These are phyloP conservation scores for Amiota communis DNA, from an alignment of 2,888 invertebrate species.

Conservation along the genomic window DNA sequence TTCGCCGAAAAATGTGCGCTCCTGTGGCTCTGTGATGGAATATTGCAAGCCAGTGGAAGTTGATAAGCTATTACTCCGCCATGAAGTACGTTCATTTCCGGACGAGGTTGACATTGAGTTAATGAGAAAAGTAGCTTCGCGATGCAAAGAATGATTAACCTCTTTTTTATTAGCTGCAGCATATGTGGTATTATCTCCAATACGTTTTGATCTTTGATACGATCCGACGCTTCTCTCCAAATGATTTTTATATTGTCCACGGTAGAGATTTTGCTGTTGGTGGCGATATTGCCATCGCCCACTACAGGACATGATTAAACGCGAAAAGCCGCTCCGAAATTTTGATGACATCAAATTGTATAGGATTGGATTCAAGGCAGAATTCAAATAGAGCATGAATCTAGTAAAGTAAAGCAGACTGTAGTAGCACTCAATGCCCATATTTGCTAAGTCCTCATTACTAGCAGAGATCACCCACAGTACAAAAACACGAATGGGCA, in stretches of 20 bases:
- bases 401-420: constrained; percentile 88
- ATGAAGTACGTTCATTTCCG: constrained; percentile 64
- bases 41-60: constrained; percentile 51
- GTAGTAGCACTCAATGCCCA: constrained; percentile 88
- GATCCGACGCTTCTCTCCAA: neutral
- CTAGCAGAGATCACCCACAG: constrained; percentile 89
- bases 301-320: constrained; percentile 75
- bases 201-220: constrained; percentile 30
- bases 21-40: constrained; percentile 44
- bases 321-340: constrained; percentile 87
- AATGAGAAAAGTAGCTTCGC: constrained; percentile 64
- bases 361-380: constrained; percentile 91
- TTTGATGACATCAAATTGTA: constrained; percentile 95
- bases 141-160: constrained; percentile 53
- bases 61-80: constrained; percentile 64
- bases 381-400: constrained; percentile 91
- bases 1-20: constrained; percentile 56
- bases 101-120: constrained; percentile 68
- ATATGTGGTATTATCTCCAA: constrained; percentile 36
- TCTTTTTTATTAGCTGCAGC: constrained; percentile 28
- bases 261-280: constrained; percentile 42
- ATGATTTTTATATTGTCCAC: neutral
- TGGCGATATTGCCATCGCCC: constrained; percentile 52
- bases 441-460: constrained; percentile 78
- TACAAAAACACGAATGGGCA: constrained; percentile 91